These are phyloP conservation scores for Gymnopithys bicolor DNA, from an alignment of 2,797 vertebrate genomes.

Conservation along the genomic window DNA sequence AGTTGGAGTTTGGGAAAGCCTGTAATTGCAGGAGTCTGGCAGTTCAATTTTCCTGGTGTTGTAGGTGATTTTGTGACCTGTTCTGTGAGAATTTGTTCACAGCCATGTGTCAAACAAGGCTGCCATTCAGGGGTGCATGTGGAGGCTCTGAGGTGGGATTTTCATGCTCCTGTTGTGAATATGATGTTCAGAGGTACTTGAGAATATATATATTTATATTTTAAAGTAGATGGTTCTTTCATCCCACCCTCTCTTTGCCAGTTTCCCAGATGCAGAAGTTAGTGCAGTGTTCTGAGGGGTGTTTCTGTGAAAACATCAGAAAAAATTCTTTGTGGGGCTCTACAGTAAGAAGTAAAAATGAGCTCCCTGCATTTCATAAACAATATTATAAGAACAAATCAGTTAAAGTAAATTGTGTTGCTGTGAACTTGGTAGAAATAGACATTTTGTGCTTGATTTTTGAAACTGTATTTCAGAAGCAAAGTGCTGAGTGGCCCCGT, in stretches of 20 bases:
- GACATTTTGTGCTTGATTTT: not conserved
- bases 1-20: not conserved
- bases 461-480: not conserved
- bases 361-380: not conserved
- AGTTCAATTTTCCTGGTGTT: not conserved
- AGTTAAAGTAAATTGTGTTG: not conserved
- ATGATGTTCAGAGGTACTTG: not conserved
- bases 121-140: not conserved
- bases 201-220: too few species aligned
- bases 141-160: not conserved
- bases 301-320: not conserved
- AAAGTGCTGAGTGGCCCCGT: accelerated
- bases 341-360: not conserved
- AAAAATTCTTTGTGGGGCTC: not conserved
- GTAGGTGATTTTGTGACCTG: not conserved
- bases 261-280: not conserved
- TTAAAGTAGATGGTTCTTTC: not conserved
- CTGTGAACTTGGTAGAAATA: not conserved
- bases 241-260: not conserved
- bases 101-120: not conserved
- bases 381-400: not conserved
- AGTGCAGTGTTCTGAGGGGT: not conserved
- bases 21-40: not conserved
- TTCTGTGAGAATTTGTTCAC: not conserved
- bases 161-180: not conserved